phyloP scores from a whole-genome alignment of 35 echinoderm and acorn worm species.

The Ophioderma brevispina region DNA sequence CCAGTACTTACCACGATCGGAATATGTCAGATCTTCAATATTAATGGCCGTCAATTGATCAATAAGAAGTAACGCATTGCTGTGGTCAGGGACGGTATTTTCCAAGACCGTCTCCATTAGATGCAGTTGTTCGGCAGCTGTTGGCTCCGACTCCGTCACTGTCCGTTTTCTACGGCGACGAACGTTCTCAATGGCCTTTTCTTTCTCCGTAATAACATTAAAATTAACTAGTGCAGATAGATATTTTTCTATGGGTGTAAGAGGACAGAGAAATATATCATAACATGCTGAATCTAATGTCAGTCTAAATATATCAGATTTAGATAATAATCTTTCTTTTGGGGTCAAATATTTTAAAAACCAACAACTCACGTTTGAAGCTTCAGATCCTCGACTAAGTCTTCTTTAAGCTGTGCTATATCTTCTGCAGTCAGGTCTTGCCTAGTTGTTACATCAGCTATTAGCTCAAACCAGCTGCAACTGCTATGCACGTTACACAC shows the following conservation, averaged over 20 bases:
- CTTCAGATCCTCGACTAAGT: constrained; percentile 32
- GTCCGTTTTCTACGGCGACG: constrained; percentile 1
- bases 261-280: too few relatives aligned
- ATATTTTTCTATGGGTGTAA: constrained; percentile 73
- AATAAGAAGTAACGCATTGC: constrained; percentile 31
- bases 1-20: constrained; percentile 53
- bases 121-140: constrained; percentile 20
- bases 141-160: not conserved
- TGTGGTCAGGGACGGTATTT: constrained; percentile 13
- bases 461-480: constrained; percentile 19
- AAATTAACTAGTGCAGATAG: constrained; percentile 43
- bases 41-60: constrained; percentile 40
- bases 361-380: constrained; percentile 45
- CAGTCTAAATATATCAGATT: too few relatives aligned
- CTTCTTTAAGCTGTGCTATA: constrained; percentile 7
- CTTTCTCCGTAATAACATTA: constrained; percentile 16
- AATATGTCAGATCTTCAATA: constrained; percentile 12
- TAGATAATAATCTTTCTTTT: too few relatives aligned
- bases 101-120: constrained; percentile 21
- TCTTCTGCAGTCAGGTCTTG: constrained; percentile 3
- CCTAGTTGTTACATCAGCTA: constrained; percentile 3
- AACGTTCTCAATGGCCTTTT: not conserved
- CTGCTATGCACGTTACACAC: constrained; percentile 36
- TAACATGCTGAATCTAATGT: too few relatives aligned
- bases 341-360: too few relatives aligned